Base-by-base conservation (phyloP, 2,113 vertebrate genomes). In the Illadopsis cleaveri region DNA sequence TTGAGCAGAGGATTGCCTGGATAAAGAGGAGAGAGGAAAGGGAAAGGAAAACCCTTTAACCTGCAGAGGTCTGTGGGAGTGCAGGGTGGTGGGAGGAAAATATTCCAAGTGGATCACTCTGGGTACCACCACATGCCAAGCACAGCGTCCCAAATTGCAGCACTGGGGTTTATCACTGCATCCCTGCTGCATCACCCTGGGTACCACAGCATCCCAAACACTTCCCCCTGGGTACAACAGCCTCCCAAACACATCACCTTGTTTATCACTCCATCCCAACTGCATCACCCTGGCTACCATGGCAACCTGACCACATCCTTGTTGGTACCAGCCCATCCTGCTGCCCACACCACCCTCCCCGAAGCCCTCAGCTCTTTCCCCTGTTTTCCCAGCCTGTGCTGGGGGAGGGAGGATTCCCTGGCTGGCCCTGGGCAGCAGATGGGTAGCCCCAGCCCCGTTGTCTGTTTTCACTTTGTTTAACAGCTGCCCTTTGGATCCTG, bases 391-490 rank as follows among this genome's bases (percentile, higher is more conserved):
- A 17, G 60, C 1, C 2, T 7, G 24, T 33, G n/a, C 77, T 37
- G 78, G 16, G 70, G 51, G 57, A 86, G 73, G 42, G 40, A 84
- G 82, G 82, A 30, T 42, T 94, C 82, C 87, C 61, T 0, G 4
- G 27, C 1, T 0, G 5, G 70, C 8, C 1, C 94, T 70, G 90
- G 81, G 86, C 88, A 92, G 82, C 94, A 95, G 96, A 86, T 96
- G 86, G 28, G 83, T 86, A 94, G 92, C 73, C 10, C 56, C 73
- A 69, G 86, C 82, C 85, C 82, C 0, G 2, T 10, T 80, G 80
- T 89, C 94, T 96, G 96, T 94, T 96, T 95, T 90, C 96, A 97
- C 94, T 96, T 97, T 95, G 94, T 94, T 90, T 88, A 94, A 93
- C 95, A 96, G 94, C 91, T 96, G 95, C 94, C 94, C 94, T 95